Evolutionary conservation across 2,113 vertebrate species (phyloP).

Genomic region (Hiodon alosoides): DNA sequence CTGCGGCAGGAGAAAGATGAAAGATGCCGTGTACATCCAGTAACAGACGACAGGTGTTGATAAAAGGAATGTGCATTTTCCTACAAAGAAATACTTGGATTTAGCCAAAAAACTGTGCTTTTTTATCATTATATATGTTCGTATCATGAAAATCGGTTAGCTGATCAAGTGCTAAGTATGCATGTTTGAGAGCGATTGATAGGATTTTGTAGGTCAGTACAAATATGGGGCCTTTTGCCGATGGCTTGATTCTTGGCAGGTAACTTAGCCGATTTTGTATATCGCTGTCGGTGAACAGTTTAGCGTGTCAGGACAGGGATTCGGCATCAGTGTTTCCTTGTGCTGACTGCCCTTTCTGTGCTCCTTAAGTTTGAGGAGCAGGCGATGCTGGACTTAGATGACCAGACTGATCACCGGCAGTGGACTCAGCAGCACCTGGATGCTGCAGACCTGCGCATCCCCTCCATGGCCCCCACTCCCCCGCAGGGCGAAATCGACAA

Average conservation of each 20-base stretch:
- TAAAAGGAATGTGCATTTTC: too few relatives aligned
- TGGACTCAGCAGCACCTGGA: conserved; percentile 98
- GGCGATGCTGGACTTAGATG: conserved; percentile 72
- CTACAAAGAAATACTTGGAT: neutral
- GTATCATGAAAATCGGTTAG: neutral
- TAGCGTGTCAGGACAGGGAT: too few relatives aligned
- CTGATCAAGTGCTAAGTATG: neutral
- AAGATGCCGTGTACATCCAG: neutral
- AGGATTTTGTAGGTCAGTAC: neutral
- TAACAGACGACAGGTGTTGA: neutral
- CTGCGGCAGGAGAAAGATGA: neutral
- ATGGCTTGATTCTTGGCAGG: neutral
- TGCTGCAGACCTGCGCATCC: conserved; percentile 84
- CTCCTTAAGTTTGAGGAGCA: conserved; percentile 80
- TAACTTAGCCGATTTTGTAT: too few relatives aligned
- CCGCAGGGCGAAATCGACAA: conserved; percentile 91
- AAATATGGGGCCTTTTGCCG: neutral
- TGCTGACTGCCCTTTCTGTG: neutral
- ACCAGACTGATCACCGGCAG: conserved; percentile 88
- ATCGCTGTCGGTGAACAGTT: too few relatives aligned
- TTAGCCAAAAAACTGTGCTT: neutral
- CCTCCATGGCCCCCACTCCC: conserved; percentile 88
- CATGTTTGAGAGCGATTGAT: neutral
- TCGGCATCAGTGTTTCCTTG: too few relatives aligned
- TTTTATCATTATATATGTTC: neutral